A percentile compares a stretch with the other conserved stretches of the same genome.
Evolutionary conservation across 2,797 vertebrate genomes (phyloP).

Genomic region (Eulemur coronatus): DNA sequence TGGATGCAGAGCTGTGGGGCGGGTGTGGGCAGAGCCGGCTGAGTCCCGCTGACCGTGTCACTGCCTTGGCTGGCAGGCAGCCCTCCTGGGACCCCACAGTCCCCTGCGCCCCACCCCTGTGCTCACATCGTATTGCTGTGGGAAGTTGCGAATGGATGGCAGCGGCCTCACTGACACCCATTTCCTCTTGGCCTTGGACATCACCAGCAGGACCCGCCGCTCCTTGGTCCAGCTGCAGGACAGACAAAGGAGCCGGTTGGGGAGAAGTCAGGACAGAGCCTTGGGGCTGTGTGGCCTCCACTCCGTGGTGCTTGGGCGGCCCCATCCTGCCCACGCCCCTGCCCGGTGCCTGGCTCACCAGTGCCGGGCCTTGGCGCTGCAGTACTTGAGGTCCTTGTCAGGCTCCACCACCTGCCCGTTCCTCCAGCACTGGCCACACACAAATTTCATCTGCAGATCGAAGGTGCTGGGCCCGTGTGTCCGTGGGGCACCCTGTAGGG

Average conservation of each 20-base stretch:
- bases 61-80: neutral
- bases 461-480: slow-evolving; percentile 83
- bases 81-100: neutral
- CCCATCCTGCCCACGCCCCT: accelerated
- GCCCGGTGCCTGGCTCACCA: slow-evolving; percentile 84
- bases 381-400: slow-evolving; percentile 93
- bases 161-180: slow-evolving; percentile 94
- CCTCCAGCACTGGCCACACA: slow-evolving; percentile 93
- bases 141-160: slow-evolving; percentile 92
- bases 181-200: slow-evolving; percentile 92
- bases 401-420: slow-evolving; percentile 91
- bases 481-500: slow-evolving; percentile 78
- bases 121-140: slow-evolving; percentile 94
- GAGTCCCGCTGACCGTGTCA: neutral
- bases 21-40: neutral
- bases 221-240: slow-evolving; percentile 94
- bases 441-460: slow-evolving; percentile 94
- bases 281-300: neutral
- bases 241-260: neutral
- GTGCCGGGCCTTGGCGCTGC: slow-evolving; percentile 93
- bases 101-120: accelerated
- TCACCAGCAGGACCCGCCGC: slow-evolving; percentile 91
- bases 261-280: neutral
- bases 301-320: accelerated
- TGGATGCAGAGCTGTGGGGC: slow-evolving; percentile 92